These are phyloP conservation scores for Cantharis lateralis DNA, from an alignment of 2,888 invertebrate species.

Conservation along the genomic window DNA sequence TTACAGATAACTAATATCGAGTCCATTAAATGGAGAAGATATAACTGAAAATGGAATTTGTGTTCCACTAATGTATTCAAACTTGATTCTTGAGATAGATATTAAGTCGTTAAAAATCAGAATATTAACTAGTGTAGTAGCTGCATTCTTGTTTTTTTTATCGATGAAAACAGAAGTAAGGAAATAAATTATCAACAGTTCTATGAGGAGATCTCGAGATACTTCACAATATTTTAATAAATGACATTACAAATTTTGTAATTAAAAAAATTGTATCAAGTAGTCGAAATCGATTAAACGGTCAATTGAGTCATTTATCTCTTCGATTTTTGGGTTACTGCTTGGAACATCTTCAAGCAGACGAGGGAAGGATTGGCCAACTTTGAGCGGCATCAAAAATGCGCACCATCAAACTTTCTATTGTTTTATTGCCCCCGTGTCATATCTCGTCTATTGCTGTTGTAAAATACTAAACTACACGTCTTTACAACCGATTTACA, in stretches of 20 bases:
- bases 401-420: not conserved
- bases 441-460: not conserved
- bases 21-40: conserved; percentile 10
- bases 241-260: conserved; percentile 1
- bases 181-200: conserved; percentile 5
- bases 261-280: not conserved
- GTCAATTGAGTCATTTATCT: not conserved
- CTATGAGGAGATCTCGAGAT: conserved; percentile 2
- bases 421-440: not conserved
- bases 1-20: not conserved
- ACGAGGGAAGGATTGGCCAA: not conserved
- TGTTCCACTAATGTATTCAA: conserved; percentile 14
- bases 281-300: not conserved
- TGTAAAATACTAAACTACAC: not conserved
- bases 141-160: not conserved
- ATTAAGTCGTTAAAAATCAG: conserved; percentile 15
- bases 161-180: conserved; percentile 6
- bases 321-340: not conserved
- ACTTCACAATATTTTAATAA: not conserved
- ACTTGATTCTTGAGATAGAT: conserved; percentile 12
- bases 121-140: conserved; percentile 10
- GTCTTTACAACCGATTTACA: not conserved
- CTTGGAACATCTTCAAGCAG: not conserved
- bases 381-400: not conserved
- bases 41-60: conserved; percentile 14